These are phyloP conservation scores for Falco naumanni DNA, from an alignment of 2,797 vertebrate genomes.

Conservation along the genomic window DNA sequence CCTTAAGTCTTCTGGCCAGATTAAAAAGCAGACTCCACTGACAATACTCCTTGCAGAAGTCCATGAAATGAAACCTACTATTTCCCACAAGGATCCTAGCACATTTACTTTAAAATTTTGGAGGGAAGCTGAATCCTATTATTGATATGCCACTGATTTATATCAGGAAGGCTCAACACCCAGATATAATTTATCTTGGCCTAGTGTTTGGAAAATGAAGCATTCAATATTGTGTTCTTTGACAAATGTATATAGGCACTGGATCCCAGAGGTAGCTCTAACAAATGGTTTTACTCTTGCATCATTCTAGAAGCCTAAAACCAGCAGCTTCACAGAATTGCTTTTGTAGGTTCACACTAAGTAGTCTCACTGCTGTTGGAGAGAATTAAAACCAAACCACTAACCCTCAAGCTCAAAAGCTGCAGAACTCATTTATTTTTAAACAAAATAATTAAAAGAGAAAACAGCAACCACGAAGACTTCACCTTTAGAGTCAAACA, in stretches of 20 bases:
- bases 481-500: slow-evolving; percentile 39
- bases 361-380: background rate
- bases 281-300: slow-evolving; percentile 72
- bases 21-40: slow-evolving; percentile 18
- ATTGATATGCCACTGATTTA: slow-evolving; percentile 79
- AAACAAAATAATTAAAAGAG: slow-evolving; percentile 44
- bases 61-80: slow-evolving; percentile 31
- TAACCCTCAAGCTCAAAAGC: slow-evolving; percentile 23
- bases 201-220: slow-evolving; percentile 74
- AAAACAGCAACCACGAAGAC: slow-evolving; percentile 9
- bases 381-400: slow-evolving; percentile 12
- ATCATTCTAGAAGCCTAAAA: slow-evolving; percentile 44
- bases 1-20: background rate
- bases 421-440: slow-evolving; percentile 33
- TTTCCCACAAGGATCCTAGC: slow-evolving; percentile 52
- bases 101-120: slow-evolving; percentile 52
- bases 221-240: slow-evolving; percentile 72
- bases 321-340: slow-evolving; percentile 32
- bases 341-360: background rate
- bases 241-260: slow-evolving; percentile 73
- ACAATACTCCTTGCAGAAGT: background rate
- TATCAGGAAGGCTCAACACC: slow-evolving; percentile 62
- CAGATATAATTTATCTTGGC: slow-evolving; percentile 76
- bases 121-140: slow-evolving; percentile 51
- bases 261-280: slow-evolving; percentile 73